phyloP scores from a whole-genome alignment of 2,113 vertebrate genomes.

The Caranx melampygus region DNA sequence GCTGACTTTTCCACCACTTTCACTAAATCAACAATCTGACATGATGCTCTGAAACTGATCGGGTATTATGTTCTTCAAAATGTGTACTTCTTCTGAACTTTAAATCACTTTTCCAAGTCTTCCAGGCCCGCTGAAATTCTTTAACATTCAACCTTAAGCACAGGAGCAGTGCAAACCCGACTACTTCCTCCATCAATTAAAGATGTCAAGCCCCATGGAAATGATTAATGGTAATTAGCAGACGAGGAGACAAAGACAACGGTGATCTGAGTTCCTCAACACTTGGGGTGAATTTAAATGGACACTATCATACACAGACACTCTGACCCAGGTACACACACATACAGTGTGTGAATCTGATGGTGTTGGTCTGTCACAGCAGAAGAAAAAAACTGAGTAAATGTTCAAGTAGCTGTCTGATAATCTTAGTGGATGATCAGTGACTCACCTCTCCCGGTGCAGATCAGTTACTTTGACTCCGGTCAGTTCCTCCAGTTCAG shows the following conservation, averaged over 20 bases:
- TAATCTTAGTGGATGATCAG: constrained; percentile 14
- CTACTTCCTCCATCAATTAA: constrained; percentile 31
- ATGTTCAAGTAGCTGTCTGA: constrained; percentile 5
- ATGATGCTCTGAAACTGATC: neutral
- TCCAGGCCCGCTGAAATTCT: neutral
- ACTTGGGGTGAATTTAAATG: neutral
- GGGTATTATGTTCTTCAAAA: neutral
- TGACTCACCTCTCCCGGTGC: constrained; percentile 94
- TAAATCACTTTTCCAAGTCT: neutral
- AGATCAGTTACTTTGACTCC: constrained; percentile 92
- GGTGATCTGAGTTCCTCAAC: constrained; percentile 35
- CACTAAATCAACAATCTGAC: too few species aligned
- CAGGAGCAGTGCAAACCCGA: neutral
- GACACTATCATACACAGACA: neutral
- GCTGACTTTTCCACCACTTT: too few species aligned
- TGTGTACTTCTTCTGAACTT: neutral
- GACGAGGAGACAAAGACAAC: constrained; percentile 33
- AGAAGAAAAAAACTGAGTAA: constrained; percentile 12
- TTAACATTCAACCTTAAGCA: neutral
- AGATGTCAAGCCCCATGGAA: constrained; percentile 24
- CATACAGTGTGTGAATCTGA: neutral
- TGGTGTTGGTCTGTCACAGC: neutral
- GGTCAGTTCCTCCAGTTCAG: constrained; percentile 91
- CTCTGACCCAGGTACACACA: neutral
- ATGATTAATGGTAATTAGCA: constrained; percentile 37